phyloP scores from a whole-genome alignment of 2,113 vertebrate species.

The Psammodynastes pulverulentus region DNA sequence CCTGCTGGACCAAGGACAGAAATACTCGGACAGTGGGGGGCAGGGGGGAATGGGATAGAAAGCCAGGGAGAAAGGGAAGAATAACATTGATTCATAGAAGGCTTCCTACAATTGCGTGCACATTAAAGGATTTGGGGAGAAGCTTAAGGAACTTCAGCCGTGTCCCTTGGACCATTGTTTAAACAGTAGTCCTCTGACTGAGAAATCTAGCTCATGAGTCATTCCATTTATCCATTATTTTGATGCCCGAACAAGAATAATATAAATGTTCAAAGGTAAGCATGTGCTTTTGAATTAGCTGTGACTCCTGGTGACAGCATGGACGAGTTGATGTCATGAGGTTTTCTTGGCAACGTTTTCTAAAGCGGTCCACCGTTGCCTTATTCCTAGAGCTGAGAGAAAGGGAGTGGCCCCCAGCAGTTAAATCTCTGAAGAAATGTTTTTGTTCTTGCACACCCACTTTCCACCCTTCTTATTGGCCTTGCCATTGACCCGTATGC shows the following conservation, averaged over 20 bases:
- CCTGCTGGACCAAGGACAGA: slow-evolving; percentile 14
- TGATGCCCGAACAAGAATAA: neutral
- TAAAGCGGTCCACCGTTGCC: neutral
- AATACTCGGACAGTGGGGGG: neutral
- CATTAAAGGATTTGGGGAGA: neutral
- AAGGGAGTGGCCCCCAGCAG: neutral
- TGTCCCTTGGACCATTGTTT: neutral
- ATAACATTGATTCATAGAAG: neutral
- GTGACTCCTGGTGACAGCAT: neutral
- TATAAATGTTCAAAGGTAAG: neutral
- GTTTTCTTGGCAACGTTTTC: neutral
- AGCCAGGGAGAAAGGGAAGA: neutral
- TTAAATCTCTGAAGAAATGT: neutral
- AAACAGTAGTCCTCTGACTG: neutral
- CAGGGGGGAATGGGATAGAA: neutral
- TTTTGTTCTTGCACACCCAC: neutral
- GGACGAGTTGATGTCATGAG: neutral
- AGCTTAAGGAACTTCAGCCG: neutral
- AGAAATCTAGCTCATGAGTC: neutral
- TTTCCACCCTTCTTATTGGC: neutral
- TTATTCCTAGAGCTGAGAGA: neutral
- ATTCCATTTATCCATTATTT: neutral
- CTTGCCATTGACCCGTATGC: neutral
- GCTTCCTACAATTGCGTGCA: neutral
- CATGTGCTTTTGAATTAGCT: neutral